phyloP scores from a whole-genome alignment of 2,113 vertebrate genomes.

The rat (Rattus norvegicus) region GRCr8 NC_086028.1:29518501-29519000 shows the following conservation, averaged over 20 bases:
- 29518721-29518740: conserved; percentile 18
- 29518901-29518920: too few species aligned
- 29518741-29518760: neutral
- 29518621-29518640: neutral
- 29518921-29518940: neutral
- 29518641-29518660: neutral
- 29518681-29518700: neutral
- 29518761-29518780: conserved; percentile 31
- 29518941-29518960: neutral
- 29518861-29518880: neutral
- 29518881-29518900: too few species aligned
- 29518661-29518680: neutral
- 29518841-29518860: neutral
- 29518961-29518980: neutral
- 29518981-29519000: neutral
- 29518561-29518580: neutral
- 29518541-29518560: neutral
- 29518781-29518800: neutral
- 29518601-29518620: neutral
- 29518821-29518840: neutral
- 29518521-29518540: neutral
- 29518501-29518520: conserved; percentile 6
- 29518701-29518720: neutral
- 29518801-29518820: neutral
- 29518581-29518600: neutral